These are phyloP conservation scores for Ciconia maguari DNA, from an alignment of 2,113 vertebrate species.

Conservation along the genomic window DNA sequence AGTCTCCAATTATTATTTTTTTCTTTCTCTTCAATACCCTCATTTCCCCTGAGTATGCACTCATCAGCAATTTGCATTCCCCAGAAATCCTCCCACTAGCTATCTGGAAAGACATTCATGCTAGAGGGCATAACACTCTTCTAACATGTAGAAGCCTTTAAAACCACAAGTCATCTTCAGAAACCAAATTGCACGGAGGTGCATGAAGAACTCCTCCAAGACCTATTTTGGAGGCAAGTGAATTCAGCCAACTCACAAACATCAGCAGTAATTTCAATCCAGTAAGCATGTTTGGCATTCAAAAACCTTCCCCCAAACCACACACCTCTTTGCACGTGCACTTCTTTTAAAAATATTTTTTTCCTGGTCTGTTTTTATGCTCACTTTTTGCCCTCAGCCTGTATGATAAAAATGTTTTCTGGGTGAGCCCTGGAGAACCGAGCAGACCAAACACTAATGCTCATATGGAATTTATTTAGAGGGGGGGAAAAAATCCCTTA, in stretches of 20 bases:
- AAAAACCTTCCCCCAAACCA: background rate
- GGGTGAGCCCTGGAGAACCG: constrained; percentile 38
- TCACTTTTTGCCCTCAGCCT: constrained; percentile 46
- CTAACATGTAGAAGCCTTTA: constrained; percentile 18
- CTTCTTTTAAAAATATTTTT: constrained; percentile 16
- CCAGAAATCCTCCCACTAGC: constrained; percentile 27
- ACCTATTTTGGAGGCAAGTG: background rate
- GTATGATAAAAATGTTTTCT: constrained; percentile 54
- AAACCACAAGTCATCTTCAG: constrained; percentile 30
- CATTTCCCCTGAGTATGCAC: background rate
- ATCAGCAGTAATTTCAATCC: constrained; percentile 39
- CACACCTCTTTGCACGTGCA: constrained; percentile 29
- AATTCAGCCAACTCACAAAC: constrained; percentile 19
- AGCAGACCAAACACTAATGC: constrained; percentile 43
- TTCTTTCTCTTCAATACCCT: background rate
- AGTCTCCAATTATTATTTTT: background rate
- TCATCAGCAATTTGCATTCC: constrained; percentile 19
- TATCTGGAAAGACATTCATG: constrained; percentile 15
- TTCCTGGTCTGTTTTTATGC: constrained; percentile 31
- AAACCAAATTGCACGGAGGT: background rate
- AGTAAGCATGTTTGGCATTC: constrained; percentile 18
- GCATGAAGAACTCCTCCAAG: constrained; percentile 13
- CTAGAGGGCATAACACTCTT: constrained; percentile 14
- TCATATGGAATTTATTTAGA: constrained; percentile 77
- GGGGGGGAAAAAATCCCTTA: constrained; percentile 6